phyloP scores from a whole-genome alignment of 2,113 vertebrate species.

The Mastomys natalensis region DNA sequence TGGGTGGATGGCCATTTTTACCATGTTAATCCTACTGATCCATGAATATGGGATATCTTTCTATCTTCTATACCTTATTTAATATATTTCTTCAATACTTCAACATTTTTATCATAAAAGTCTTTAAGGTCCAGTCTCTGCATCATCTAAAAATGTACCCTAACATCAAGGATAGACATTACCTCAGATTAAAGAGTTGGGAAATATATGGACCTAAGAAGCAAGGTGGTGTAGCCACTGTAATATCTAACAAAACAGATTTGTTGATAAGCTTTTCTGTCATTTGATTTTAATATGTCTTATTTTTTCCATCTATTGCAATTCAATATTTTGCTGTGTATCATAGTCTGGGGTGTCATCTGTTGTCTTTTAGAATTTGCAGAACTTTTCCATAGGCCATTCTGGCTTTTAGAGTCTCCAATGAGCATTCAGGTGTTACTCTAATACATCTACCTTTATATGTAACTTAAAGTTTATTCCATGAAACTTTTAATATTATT shows the following conservation, averaged over 20 bases:
- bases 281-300: background rate
- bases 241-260: background rate
- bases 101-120: background rate
- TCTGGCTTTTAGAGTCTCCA: background rate
- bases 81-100: background rate
- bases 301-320: background rate
- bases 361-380: background rate
- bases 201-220: background rate
- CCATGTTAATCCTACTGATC: background rate
- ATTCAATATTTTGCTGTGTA: background rate
- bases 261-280: background rate
- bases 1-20: background rate
- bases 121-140: background rate
- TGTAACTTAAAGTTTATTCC: background rate
- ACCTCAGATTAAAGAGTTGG: background rate
- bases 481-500: background rate
- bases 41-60: background rate
- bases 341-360: background rate
- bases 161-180: background rate
- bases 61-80: background rate
- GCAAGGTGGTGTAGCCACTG: background rate
- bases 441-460: background rate
- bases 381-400: background rate
- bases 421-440: background rate
- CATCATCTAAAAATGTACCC: background rate